Base-by-base conservation (phyloP, 2,113 vertebrate species). In the Strigops habroptila region DNA sequence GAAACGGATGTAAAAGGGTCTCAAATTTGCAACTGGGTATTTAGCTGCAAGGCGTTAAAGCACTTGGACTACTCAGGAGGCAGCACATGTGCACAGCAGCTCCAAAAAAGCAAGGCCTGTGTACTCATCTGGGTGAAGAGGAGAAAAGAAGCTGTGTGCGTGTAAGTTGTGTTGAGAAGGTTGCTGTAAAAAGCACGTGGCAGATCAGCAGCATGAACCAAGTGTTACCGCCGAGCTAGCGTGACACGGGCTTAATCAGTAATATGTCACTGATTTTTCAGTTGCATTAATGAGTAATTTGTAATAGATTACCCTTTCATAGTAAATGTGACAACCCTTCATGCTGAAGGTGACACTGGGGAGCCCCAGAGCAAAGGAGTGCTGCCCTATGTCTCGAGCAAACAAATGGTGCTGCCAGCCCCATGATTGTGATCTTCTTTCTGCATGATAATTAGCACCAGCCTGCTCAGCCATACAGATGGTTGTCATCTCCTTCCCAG, bases 191-290 rank as follows among this genome's bases (percentile, higher is more conserved):
- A 90, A 43, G 30, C 33, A 35, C 19, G 15, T 48, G 43, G 33
- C n/a, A 59, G 62, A 57, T 37, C 7, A 18, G 30, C 30, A 52
- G 52, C 2, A 0, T 52, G 67, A 93, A 44, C 18, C 6, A 27
- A 53, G 64, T 60, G 76, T 81, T 39, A 37, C 60, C 0, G 0
- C 22, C 3, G 3, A 93, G 60, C 51, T 67, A 35, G 53, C 3
- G 3, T 75, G 76, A 48, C 41, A 24, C 24, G 9, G 30, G 9
- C 12, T 4, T 74, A 59, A 64, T 86, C 68, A 44, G 60, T 93
- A 94, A 95, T 91, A 51, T 78, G 82, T 96, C 86, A 97, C 92
- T 60, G 73, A 92, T 89, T 92, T 93, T 83, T 74, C 51, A 30
- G 30, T 71, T 91, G 41, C 44, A 51, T 94, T 91, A 87, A 80